Percentiles rank a stretch among this genome's conserved stretches.
phyloP scores from a whole-genome alignment of 1,140 invertebrate genomes.

The Bradysia coprophila region DNA sequence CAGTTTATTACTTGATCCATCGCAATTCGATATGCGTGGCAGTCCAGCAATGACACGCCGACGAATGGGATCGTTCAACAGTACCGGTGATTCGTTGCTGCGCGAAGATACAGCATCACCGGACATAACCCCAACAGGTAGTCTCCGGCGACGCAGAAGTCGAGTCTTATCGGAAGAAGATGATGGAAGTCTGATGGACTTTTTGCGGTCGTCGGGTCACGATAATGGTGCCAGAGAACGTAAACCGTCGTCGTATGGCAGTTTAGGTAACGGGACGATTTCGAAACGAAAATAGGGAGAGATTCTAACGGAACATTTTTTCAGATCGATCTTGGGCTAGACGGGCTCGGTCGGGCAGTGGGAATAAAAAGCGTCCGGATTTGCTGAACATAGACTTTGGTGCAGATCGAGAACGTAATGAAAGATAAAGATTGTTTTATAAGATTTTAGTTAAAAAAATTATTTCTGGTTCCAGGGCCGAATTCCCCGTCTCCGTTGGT shows the following conservation, averaged over 20 bases:
- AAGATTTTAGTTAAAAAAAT: too few relatives aligned
- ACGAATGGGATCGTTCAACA: constrained; percentile 42
- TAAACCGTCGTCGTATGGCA: constrained; percentile 54
- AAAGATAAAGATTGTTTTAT: too few relatives aligned
- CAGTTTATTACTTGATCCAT: constrained; percentile 44
- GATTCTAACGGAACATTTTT: too few relatives aligned
- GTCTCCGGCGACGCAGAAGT: constrained; percentile 56
- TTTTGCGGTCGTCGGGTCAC: constrained; percentile 54
- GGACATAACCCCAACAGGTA: constrained; percentile 78
- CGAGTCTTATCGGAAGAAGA: constrained; percentile 68
- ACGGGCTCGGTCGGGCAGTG: constrained; percentile 46
- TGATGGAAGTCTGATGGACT: constrained; percentile 71
- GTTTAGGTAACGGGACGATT: too few relatives aligned
- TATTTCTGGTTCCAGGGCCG: too few relatives aligned
- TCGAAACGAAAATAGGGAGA: too few relatives aligned
- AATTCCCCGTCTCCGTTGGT: constrained; percentile 44
- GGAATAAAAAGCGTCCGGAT: constrained; percentile 42
- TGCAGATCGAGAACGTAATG: constrained; percentile 49
- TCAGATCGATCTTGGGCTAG: constrained; percentile 74
- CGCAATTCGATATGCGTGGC: constrained; percentile 45
- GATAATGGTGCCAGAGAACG: constrained; percentile 53
- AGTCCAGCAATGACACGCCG: constrained; percentile 46
- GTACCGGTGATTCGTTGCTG: constrained; percentile 20
- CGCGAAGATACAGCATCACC: constrained; percentile 50
- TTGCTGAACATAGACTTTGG: constrained; percentile 47